Evolutionary conservation across 2,888 invertebrate species (phyloP), one percentile per base, ranked within the genome.

Genomic region (Hydropsyche betteni): DNA sequence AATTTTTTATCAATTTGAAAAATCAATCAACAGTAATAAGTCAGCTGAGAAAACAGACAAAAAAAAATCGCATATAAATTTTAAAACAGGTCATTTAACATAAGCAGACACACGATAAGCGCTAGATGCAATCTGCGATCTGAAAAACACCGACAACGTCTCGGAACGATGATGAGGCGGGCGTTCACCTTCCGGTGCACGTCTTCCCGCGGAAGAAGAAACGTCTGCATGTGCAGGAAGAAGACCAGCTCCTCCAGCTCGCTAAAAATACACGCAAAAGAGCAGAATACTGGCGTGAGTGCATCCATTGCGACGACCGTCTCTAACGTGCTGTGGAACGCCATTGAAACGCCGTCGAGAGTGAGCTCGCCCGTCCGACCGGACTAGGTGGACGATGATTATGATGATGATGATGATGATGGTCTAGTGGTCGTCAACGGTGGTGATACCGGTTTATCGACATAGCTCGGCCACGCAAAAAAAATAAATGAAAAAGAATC

Each of bases 181-280:
- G 69, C 24, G 16, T 69, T 69, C 69, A 69, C 69, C 69, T 69
- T 69, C 69, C 69, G 69, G 69, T 51, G n/a, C 12, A n/a, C 6
- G 69, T 64, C 16, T 61, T 64, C 36, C 64, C 64, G 36, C 64
- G 44, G 69, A n/a, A 24, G 69, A 69, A 69, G 69, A 50, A 4
- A 36, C 64, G 44, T 0, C 44, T 44, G 44, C 44, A 44, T 44
- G 44, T 64, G 64, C 64, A 64, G 36, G 64, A 64, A 36, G 55
- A 55, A 55, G 64, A 64, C n/a, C 34, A 24, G 64, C 36, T 34
- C 10, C 64, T 24, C 10, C 24, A 16, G 4, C 55, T 61, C 0
- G 8, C 58, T 58, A 16, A 2, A 58, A 16, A 8, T 14, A 14
- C 8, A 4, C 16, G 16, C 58, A 3, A 16, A 53, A 5, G 53